Conservation (phyloP, 2,113 vertebrate genomes). For the Thoracochromis brauschi region DNA sequence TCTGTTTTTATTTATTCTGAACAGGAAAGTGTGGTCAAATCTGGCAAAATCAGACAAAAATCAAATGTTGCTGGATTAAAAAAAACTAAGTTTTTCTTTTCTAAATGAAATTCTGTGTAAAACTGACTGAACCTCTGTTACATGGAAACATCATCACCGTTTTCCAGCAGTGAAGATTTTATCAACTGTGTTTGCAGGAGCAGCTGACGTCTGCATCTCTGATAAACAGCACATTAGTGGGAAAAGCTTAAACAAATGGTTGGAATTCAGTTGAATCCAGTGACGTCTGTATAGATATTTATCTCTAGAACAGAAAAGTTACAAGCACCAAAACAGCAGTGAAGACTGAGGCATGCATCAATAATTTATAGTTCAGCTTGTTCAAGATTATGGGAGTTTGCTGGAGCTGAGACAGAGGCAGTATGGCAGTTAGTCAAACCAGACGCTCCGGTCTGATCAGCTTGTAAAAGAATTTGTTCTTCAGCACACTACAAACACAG, state of each 20-base stretch:
- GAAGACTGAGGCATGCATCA: neutral
- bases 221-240: neutral
- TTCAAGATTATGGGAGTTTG: fast-evolving
- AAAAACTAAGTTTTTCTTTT: fast-evolving
- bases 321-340: no score
- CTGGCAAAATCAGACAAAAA: fast-evolving
- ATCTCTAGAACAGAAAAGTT: no score
- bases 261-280: no score
- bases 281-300: neutral
- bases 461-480: neutral
- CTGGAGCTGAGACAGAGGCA: neutral
- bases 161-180: fast-evolving
- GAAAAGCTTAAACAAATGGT: no score
- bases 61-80: fast-evolving
- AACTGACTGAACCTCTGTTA: neutral
- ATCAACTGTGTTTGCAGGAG: neutral
- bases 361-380: neutral
- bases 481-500: neutral
- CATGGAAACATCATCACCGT: neutral
- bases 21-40: fast-evolving
- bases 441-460: fast-evolving
- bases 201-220: neutral
- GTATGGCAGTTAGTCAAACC: fast-evolving
- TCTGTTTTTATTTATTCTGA: neutral
- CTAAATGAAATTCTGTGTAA: neutral